Conservation (phyloP, 35 echinoderm and acorn worm species). For the Anneissia japonica region DNA sequence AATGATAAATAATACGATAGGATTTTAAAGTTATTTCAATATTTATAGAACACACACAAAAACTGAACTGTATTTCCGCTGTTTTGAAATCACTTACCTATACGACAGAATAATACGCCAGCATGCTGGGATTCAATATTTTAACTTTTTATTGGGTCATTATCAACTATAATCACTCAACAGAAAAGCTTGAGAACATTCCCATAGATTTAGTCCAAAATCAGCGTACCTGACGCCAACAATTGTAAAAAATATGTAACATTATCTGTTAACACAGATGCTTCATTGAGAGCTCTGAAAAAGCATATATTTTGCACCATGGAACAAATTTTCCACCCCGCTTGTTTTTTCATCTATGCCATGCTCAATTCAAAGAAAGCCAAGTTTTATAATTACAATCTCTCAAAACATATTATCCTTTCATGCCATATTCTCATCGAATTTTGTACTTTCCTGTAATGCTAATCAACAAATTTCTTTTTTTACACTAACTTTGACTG, state of each 20-base stretch:
- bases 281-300: neutral
- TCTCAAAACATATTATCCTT: neutral
- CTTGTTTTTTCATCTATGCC: neutral
- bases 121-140: too few species aligned
- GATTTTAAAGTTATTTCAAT: too few species aligned
- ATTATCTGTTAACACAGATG: neutral
- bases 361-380: neutral
- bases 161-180: too few species aligned
- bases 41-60: too few species aligned
- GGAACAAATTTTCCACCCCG: neutral
- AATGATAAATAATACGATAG: too few species aligned
- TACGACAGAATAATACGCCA: too few species aligned
- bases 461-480: neutral
- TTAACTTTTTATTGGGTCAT: too few species aligned
- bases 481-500: too few species aligned
- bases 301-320: neutral
- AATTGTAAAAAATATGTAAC: neutral
- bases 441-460: neutral
- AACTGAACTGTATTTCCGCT: too few species aligned
- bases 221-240: neutral
- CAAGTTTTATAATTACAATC: neutral
- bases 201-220: neutral
- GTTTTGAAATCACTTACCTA: too few species aligned
- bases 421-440: neutral
- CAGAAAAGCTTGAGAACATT: neutral